Conservation (phyloP, 1,140 invertebrate species). For the Cydia splendana region DNA sequence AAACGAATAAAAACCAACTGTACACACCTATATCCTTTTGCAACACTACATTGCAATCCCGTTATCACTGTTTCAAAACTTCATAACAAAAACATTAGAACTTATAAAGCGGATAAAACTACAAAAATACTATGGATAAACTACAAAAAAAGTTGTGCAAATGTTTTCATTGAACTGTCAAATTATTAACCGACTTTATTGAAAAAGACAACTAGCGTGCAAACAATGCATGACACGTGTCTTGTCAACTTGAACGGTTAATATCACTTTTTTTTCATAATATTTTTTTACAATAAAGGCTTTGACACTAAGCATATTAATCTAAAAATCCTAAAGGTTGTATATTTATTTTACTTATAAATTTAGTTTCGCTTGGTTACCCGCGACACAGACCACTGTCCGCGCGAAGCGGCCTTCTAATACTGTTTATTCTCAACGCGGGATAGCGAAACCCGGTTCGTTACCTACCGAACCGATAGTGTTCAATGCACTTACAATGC, state of each 20-base stretch:
- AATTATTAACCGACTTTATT: conserved; percentile 47
- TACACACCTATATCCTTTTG: conserved; percentile 31
- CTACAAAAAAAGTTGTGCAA: conserved; percentile 50
- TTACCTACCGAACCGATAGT: conserved; percentile 27
- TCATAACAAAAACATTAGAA: conserved; percentile 16
- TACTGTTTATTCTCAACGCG: conserved; percentile 66
- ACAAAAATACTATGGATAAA: too few species aligned
- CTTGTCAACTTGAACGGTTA: conserved; percentile 40
- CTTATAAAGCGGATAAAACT: conserved; percentile 25
- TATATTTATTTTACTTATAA: conserved; percentile 33
- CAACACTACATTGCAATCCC: not conserved
- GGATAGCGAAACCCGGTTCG: conserved; percentile 69
- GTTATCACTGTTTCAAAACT: conserved; percentile 4
- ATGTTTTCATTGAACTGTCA: conserved; percentile 72
- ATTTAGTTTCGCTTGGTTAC: not conserved
- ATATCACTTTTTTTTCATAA: conserved; percentile 27
- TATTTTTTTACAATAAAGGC: not conserved
- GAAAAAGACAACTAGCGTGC: conserved; percentile 35
- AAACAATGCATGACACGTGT: conserved; percentile 30
- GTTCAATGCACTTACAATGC: conserved; percentile 63
- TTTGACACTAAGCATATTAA: not conserved
- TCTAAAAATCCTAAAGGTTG: conserved; percentile 1
- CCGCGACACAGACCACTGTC: conserved; percentile 51
- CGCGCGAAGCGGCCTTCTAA: conserved; percentile 68
- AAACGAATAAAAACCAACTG: not conserved